Evolutionary conservation across 2,888 invertebrate species (phyloP).

Genomic region (Ennomos erosarius): DNA sequence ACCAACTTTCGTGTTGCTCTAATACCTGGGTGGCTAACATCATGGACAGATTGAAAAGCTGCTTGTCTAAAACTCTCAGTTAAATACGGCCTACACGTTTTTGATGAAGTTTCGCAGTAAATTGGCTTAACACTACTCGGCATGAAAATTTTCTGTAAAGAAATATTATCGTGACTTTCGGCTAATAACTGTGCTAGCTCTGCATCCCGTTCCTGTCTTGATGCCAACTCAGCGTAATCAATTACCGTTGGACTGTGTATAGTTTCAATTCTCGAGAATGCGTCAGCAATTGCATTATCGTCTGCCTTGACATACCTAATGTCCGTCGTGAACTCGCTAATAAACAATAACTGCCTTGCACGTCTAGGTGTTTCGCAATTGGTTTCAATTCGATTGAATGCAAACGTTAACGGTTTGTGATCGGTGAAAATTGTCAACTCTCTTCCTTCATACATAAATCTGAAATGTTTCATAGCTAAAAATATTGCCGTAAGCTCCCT

Average conservation of each 20-base stretch:
- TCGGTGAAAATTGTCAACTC: no score
- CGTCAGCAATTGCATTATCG: constrained; percentile 45
- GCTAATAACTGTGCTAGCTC: neutral
- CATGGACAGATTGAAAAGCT: constrained; percentile 34
- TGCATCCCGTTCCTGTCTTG: neutral
- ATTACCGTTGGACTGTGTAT: constrained; percentile 1
- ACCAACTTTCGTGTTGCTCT: constrained; percentile 14
- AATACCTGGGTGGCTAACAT: constrained; percentile 36
- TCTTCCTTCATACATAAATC: no score
- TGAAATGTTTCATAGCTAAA: no score
- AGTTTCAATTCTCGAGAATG: constrained; percentile 40
- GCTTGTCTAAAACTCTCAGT: constrained; percentile 28
- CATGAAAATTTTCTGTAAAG: neutral
- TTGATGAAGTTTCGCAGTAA: constrained; percentile 1
- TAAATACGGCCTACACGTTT: constrained; percentile 26
- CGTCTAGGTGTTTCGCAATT: no score
- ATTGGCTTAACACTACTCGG: neutral
- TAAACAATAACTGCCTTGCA: no score
- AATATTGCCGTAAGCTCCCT: no score
- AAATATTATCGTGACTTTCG: neutral
- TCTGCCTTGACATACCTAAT: no score
- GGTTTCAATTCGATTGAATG: no score
- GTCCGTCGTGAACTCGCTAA: no score
- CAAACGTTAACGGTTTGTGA: no score
- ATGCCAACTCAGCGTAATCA: constrained; percentile 5